Evolutionary conservation across 2,797 vertebrate genomes (phyloP), one percentile per base, ranked within the genome.

Genomic region (Smutsia gigantea): DNA sequence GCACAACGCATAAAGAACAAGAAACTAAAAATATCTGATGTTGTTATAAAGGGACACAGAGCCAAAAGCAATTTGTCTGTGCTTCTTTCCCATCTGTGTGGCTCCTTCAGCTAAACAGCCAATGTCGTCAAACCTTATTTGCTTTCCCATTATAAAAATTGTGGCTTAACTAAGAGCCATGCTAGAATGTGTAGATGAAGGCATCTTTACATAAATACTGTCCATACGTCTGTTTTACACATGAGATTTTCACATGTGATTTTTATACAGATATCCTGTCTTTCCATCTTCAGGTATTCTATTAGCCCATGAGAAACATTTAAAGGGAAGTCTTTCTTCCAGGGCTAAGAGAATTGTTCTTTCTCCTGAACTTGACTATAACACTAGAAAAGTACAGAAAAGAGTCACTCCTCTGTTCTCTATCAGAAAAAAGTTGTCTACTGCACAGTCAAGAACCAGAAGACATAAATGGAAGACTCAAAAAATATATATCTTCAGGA

Each of bases 41-140:
- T 96, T 98, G 79, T 98, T 98, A 96, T 96, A 95, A 88, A 92
- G 87, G 78, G 90, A 96, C 97, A 21, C 53, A 93, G 92, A 96
- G 94, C 66, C 96, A 94, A 91, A 93, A 97, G 89, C 90, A 96
- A 97, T 61, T 95, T 64, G 78, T 97, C 95, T 96, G 66, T 93
- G 90, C 83, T 97, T 94, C 96, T 93, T 96, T 74, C 78, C 97
- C 93, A 92, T 98, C 97, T 97, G 97, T 95, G 95, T 85, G 63
- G 42, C 96, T 98, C 97, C 85, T 94, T 85, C 94, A 75, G 72
- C 81, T 92, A 63, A 97, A 92, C 53, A 97, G 66, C 83, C 75
- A 95, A 51, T 93, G 95, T 92, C 90, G 94, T 96, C 88, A 97
- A 68, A 90, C 96, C 89, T 93, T 96, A 97, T 97, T 94, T 97